These are phyloP conservation scores for Shargacucullia verbasci DNA, from an alignment of 2,888 invertebrate species.

Conservation along the genomic window DNA sequence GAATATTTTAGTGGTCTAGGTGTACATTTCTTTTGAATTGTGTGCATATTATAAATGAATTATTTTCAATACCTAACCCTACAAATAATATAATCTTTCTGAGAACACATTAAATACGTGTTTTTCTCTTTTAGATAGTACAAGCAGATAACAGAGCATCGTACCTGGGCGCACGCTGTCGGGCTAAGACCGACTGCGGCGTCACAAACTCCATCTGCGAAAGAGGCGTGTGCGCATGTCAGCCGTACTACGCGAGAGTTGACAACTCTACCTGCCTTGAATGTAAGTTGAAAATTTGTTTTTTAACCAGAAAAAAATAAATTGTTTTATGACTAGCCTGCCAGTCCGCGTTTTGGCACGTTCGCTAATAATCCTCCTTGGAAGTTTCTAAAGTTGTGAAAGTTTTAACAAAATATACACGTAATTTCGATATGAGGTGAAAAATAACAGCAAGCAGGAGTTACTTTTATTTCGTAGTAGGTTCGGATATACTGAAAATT, in stretches of 20 bases:
- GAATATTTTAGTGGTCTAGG: conserved; percentile 9
- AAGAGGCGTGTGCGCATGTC: conserved; percentile 93
- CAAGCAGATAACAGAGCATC: conserved; percentile 66
- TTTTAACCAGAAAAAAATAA: conserved; percentile 3
- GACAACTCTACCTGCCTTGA: conserved; percentile 94
- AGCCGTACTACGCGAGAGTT: conserved; percentile 94
- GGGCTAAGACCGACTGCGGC: conserved; percentile 90
- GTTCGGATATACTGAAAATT: conserved; percentile 17
- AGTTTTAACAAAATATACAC: too few species aligned
- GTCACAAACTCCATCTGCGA: conserved; percentile 91
- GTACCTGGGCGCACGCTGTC: conserved; percentile 90
- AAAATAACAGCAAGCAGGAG: conserved; percentile 19
- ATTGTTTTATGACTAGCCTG: conserved; percentile 1
- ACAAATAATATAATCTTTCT: background rate
- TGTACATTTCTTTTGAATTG: conserved; percentile 3
- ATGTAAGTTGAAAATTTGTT: conserved; percentile 90
- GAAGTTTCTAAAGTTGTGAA: conserved; percentile 20
- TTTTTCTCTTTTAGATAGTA: conserved; percentile 68
- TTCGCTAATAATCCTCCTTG: conserved; percentile 13
- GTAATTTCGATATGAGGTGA: conserved; percentile 15
- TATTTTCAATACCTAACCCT: too few species aligned
- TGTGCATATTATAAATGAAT: background rate
- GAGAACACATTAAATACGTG: conserved; percentile 2
- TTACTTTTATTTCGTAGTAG: conserved; percentile 11
- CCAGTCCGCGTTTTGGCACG: conserved; percentile 1